A percentile compares a stretch with the other conserved stretches of the same genome.
phyloP scores from a whole-genome alignment of 2,113 vertebrate species.

The Siniperca knerii region DNA sequence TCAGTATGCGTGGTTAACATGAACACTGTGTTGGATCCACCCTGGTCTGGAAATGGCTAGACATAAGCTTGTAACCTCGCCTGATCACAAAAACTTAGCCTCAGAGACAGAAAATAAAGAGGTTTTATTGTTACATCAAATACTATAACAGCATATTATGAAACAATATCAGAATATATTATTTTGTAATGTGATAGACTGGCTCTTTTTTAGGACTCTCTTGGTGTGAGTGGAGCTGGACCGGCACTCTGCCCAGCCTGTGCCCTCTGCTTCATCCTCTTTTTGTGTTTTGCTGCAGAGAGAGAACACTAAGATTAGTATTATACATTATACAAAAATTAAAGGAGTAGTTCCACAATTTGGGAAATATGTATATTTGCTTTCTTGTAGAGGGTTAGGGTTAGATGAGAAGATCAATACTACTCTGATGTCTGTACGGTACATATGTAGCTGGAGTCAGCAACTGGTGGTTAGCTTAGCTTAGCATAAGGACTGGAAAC shows the following conservation, averaged over 20 bases:
- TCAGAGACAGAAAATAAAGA: neutral
- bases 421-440: neutral
- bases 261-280: conserved; percentile 59
- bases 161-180: neutral
- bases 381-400: neutral
- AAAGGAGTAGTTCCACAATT: too few relatives aligned
- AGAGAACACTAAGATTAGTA: neutral
- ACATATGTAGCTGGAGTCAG: neutral
- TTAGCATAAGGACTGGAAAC: neutral
- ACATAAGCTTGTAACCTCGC: conserved; percentile 4
- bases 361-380: neutral
- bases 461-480: neutral
- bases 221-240: conserved; percentile 9
- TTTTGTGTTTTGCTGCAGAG: conserved; percentile 64
- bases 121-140: conserved; percentile 41
- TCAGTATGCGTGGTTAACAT: conserved; percentile 31
- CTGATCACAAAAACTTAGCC: neutral
- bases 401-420: neutral
- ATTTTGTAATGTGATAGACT: neutral
- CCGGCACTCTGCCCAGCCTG: neutral
- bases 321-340: neutral
- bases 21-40: conserved; percentile 17
- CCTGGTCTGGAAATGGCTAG: neutral
- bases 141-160: neutral
- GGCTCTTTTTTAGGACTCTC: conserved; percentile 23